Conservation (phyloP, 2,113 vertebrate species). For the Crotophaga sulcirostris region DNA sequence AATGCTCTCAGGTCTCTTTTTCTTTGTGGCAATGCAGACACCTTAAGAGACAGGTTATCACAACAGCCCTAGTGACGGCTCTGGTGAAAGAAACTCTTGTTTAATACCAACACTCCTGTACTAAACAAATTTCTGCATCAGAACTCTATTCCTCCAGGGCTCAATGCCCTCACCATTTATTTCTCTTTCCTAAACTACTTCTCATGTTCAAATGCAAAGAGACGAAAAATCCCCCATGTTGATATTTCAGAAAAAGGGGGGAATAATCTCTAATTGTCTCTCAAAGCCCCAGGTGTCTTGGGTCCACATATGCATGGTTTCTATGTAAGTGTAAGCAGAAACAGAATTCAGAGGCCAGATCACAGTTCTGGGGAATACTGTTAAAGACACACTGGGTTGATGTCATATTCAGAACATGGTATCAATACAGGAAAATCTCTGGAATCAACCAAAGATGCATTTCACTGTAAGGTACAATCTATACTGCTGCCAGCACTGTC, state of each 20-base stretch:
- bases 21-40: not conserved
- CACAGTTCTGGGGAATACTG: not conserved
- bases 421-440: not conserved
- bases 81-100: not conserved
- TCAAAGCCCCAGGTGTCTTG: not conserved
- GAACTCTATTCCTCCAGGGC: not conserved
- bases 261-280: not conserved
- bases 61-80: not conserved
- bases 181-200: not conserved
- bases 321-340: not conserved
- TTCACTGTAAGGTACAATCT: not conserved
- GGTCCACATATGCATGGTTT: not conserved
- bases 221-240: not conserved
- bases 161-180: not conserved
- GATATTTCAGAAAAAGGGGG: not conserved
- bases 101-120: not conserved
- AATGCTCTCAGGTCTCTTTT: not conserved
- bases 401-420: not conserved
- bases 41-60: not conserved
- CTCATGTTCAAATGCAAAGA: not conserved
- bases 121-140: not conserved
- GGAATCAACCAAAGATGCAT: not conserved
- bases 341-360: not conserved
- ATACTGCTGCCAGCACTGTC: not conserved
- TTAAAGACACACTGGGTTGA: not conserved